Percentiles rank a stretch among this genome's conserved stretches.
phyloP scores from a whole-genome alignment of 2,113 vertebrate genomes.

The Scomber japonicus region DNA sequence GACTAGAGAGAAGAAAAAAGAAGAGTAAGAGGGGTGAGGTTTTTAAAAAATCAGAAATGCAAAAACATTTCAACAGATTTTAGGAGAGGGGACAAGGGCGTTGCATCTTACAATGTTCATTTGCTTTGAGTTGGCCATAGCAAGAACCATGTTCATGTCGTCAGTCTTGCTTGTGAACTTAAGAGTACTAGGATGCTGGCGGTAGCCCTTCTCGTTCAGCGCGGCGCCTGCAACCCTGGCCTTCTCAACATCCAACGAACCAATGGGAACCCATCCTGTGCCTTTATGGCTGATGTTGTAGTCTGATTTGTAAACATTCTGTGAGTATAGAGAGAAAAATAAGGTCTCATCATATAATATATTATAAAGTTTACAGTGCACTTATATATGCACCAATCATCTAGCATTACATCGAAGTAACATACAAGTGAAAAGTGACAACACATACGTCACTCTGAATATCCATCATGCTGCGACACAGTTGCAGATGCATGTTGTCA shows the following conservation, averaged over 20 bases:
- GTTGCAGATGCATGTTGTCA: constrained; percentile 88
- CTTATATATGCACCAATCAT: background rate
- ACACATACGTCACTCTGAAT: constrained; percentile 95
- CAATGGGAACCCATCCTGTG: constrained; percentile 90
- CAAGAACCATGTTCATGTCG: constrained; percentile 90
- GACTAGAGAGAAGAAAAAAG: constrained; percentile 76
- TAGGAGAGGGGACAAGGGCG: background rate
- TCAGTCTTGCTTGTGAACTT: constrained; percentile 94
- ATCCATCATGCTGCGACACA: constrained; percentile 89
- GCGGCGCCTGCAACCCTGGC: constrained; percentile 87
- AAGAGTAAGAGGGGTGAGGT: background rate
- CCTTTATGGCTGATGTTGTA: constrained; percentile 89
- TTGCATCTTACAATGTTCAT: constrained; percentile 81
- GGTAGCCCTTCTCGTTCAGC: constrained; percentile 85
- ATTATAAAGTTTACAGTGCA: background rate
- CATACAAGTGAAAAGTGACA: background rate
- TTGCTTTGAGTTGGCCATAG: constrained; percentile 90
- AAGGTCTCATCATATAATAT: background rate
- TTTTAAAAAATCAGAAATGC: background rate
- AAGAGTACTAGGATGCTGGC: constrained; percentile 86
- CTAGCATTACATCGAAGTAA: background rate
- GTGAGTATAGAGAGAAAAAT: constrained; percentile 32
- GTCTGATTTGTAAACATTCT: constrained; percentile 92
- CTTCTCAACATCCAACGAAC: constrained; percentile 90
- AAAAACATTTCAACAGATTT: background rate